Percentiles rank a stretch among this genome's conserved stretches.
Conservation (phyloP, 1,140 invertebrate genomes). For the Caenorhabditis latens region DNA sequence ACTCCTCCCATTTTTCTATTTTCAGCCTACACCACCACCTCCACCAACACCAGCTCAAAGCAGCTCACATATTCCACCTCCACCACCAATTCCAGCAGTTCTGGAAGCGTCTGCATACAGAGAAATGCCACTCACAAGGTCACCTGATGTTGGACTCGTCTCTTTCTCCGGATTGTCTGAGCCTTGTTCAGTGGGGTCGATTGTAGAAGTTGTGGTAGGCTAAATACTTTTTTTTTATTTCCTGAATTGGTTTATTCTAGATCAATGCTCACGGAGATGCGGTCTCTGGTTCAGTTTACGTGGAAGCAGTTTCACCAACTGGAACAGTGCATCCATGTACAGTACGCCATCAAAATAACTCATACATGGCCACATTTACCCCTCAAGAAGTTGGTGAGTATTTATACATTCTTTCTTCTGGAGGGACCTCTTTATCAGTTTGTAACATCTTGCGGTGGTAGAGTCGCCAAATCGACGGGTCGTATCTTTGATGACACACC, state of each 20-base stretch:
- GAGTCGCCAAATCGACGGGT: conserved; percentile 33
- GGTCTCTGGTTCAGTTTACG: conserved; percentile 64
- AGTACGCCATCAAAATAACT: conserved; percentile 83
- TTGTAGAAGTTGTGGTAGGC: conserved; percentile 93
- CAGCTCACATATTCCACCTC: conserved; percentile 26
- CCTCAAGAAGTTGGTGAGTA: conserved; percentile 89
- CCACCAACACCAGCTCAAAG: conserved; percentile 12
- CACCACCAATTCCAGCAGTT: conserved; percentile 45
- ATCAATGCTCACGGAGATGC: conserved; percentile 72
- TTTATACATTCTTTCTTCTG: not conserved
- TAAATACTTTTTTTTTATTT: conserved; percentile 65
- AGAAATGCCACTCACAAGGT: conserved; percentile 58
- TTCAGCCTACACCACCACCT: conserved; percentile 51
- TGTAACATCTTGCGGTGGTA: conserved; percentile 36
- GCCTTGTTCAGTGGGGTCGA: conserved; percentile 90
- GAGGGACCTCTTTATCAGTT: conserved; percentile 13
- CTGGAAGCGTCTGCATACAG: conserved; percentile 57
- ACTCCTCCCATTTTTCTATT: not conserved
- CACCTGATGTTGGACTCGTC: conserved; percentile 85
- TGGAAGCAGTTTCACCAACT: conserved; percentile 81
- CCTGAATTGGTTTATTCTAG: conserved; percentile 56
- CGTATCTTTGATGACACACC: conserved; percentile 41
- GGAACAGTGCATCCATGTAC: conserved; percentile 85
- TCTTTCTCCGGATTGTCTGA: conserved; percentile 88
- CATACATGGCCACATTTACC: conserved; percentile 92